Percentiles rank a stretch among this genome's conserved stretches.
Conservation (phyloP, 1,140 invertebrate species). For the Arion vulgaris region DNA sequence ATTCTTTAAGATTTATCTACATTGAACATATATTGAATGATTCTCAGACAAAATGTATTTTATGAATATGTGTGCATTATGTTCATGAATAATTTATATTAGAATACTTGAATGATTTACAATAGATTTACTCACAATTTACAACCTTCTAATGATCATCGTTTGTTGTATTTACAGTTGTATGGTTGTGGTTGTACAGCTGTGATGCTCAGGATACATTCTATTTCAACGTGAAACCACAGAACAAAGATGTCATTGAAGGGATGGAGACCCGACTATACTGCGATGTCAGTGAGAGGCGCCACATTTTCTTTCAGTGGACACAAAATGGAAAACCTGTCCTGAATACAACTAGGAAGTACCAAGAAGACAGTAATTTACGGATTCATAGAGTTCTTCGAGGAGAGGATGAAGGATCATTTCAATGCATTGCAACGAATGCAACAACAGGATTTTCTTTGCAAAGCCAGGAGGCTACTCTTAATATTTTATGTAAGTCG, state of each 20-base stretch:
- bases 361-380: conserved; percentile 77
- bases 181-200: neutral
- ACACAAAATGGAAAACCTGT: conserved; percentile 75
- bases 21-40: too few relatives aligned
- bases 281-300: conserved; percentile 77
- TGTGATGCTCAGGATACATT: conserved; percentile 73
- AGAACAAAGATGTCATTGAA: conserved; percentile 74
- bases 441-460: conserved; percentile 76
- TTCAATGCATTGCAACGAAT: conserved; percentile 79
- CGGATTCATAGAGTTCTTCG: conserved; percentile 76
- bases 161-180: neutral
- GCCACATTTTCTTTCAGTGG: conserved; percentile 77
- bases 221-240: conserved; percentile 77
- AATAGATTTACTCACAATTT: too few relatives aligned
- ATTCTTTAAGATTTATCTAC: too few relatives aligned
- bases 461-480: conserved; percentile 71
- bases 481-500: conserved; percentile 81
- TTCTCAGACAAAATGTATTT: too few relatives aligned
- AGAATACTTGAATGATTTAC: too few relatives aligned
- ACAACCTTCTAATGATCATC: too few relatives aligned
- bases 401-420: conserved; percentile 72
- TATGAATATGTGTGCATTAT: too few relatives aligned
- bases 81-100: too few relatives aligned
- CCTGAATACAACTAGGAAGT: conserved; percentile 77
- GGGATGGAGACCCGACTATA: conserved; percentile 75